Conservation (phyloP, 2,797 vertebrate genomes). For the Rhincodon typus region DNA sequence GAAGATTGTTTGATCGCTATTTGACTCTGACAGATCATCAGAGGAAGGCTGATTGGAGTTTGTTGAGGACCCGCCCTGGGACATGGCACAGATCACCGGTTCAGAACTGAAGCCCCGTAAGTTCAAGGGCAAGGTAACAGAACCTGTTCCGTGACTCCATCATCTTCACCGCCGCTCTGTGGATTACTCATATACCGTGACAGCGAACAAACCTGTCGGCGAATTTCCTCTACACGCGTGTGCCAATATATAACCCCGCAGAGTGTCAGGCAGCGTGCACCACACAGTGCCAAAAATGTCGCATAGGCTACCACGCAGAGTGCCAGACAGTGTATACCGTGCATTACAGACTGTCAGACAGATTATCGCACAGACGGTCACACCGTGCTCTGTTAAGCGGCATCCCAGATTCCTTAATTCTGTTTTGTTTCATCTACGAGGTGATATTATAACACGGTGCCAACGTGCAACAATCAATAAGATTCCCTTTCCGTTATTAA, state of each 20-base stretch:
- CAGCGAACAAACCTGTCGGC: neutral
- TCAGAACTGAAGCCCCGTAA: neutral
- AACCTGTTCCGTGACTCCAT: neutral
- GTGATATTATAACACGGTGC: neutral
- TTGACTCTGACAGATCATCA: conserved; percentile 8
- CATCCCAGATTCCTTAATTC: neutral
- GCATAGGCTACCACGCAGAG: neutral
- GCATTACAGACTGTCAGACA: neutral
- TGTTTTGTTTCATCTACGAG: neutral
- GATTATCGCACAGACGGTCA: neutral
- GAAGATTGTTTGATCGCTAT: neutral
- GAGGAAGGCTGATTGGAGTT: neutral
- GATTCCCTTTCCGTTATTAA: neutral
- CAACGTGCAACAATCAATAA: neutral
- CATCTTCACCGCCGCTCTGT: too few species aligned
- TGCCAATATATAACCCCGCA: neutral
- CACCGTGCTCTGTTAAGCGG: neutral
- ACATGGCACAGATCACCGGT: neutral
- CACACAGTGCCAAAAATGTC: neutral
- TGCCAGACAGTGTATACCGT: conserved; percentile 1
- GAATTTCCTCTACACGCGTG: neutral
- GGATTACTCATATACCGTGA: neutral
- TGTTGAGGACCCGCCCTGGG: neutral
- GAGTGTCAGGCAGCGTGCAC: neutral
- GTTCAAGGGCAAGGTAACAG: conserved; percentile 27